These are phyloP conservation scores for Nannoperca obscura DNA, from an alignment of 2,797 vertebrate genomes.

Conservation along the genomic window DNA sequence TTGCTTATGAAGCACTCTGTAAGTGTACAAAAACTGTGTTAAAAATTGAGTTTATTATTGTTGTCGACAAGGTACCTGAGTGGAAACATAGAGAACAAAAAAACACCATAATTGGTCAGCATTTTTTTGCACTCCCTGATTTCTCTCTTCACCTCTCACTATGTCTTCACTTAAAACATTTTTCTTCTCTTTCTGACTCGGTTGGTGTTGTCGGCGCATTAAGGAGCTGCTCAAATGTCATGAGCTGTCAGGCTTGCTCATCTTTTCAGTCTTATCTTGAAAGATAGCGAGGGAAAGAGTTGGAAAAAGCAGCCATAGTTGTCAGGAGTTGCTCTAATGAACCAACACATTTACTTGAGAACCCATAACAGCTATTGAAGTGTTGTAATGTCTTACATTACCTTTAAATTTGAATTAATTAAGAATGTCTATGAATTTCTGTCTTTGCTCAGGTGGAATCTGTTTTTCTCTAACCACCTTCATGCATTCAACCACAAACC, in stretches of 20 bases:
- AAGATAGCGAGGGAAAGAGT: constrained; percentile 23
- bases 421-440: background rate
- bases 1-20: constrained; percentile 37
- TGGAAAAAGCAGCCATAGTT: constrained; percentile 5
- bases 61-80: constrained; percentile 21
- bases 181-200: constrained; percentile 47
- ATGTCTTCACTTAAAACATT: constrained; percentile 52
- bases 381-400: constrained; percentile 3
- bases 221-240: constrained; percentile 65
- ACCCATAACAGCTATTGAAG: background rate
- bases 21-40: constrained; percentile 13
- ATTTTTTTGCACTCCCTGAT: constrained; percentile 20
- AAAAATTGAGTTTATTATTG: constrained; percentile 36
- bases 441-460: constrained; percentile 6
- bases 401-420: constrained; percentile 19
- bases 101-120: constrained; percentile 34
- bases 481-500: background rate
- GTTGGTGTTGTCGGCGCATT: constrained; percentile 60
- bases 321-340: constrained; percentile 27
- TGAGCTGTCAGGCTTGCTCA: constrained; percentile 65
- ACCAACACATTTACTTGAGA: constrained; percentile 9
- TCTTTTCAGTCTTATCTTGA: constrained; percentile 56
- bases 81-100: constrained; percentile 5
- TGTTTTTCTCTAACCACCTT: constrained; percentile 34
- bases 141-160: constrained; percentile 47